Base-by-base conservation (phyloP, 2,113 vertebrate species). In the Calonectris borealis region DNA sequence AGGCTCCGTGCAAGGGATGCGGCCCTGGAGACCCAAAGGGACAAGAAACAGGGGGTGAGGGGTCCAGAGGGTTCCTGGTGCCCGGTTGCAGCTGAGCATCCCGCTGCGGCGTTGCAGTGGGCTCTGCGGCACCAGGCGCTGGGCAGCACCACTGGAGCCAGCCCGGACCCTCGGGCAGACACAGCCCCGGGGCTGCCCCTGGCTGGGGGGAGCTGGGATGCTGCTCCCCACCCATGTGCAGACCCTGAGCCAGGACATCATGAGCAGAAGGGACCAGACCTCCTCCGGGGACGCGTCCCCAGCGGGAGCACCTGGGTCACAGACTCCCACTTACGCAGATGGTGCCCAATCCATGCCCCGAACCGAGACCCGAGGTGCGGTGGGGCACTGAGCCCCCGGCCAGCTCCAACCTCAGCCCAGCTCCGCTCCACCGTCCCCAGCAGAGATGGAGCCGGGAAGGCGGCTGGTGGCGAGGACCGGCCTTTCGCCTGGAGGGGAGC, bases 331-430 rank as follows among this genome's bases (percentile, higher is more conserved):
- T 19, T 6, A 7, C 1, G 10, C 2, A 1, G 27, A 11, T 2
- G 3, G n/a, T 54, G 70, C 46, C 54, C 6, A 0, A 6, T 7
- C 40, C 48, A 13, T 1, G 9, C 19, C 10, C n/a, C 6, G 31
- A 55, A 18, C 5, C 2, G 2, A 40, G n/a, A 24, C 4, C 9
- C 0, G 1, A 7, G n/a, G 34, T 11, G 20, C 12, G 5, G 29
- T 0, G 0, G 77, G 34, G 42, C n/a, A 9, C 6, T 13, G 29
- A 31, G n/a, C 34, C 12, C 38, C 20, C 29, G 3, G 24, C 19
- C 25, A 8, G 13, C 27, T 29, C 61, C 16, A 12, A 16, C 11
- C 17, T 13, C 22, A 21, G 49, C 57, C 32, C 57, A 36, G 17
- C 22, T 40, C 61, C 0, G 0, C 4, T 10, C 46, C 44, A 8